Base-by-base conservation (phyloP, 2,888 invertebrate genomes). In the Tipula vernalis region DNA sequence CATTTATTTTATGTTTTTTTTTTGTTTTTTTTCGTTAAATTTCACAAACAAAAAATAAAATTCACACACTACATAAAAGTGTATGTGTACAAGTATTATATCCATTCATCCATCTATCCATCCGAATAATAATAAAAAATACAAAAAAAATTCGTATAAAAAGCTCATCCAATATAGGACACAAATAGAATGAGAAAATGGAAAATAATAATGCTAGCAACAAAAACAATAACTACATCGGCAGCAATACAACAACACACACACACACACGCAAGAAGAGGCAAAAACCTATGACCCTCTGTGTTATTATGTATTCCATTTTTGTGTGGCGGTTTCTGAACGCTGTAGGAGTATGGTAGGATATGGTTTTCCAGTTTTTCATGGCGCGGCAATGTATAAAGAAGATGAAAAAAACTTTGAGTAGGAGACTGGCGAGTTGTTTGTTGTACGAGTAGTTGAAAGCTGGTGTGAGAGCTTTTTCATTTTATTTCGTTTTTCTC, bases 31-130 rank as follows among this genome's bases (percentile, higher is more conserved):
- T 71, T 71, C 71, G 71, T 71, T 71, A 71, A 71, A 71, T 71
- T 57, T 71, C 71, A 71, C 71, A 71, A 71, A 71, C 6, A 71
- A 71, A 71, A 71, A 71, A 85, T 12, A 15, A 83, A 83, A 85
- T 41, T 85, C 84, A 85, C 84, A 36, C 39, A 85, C 84, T 41
- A 85, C 84, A 85, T 36, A 15, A 85, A 85, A 15, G 84, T 85
- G 39, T 8, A 71, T 71, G 13, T 71, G 28, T 71, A 28, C 12
- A 28, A 28, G 28, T 28, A 28, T 28, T 18, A 28, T 71, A 71
- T 71, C 71, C 71, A 42, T 42, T 41, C 41, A 85, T 85, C 85
- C 85, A 85, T 85, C 85, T 42, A 85, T 85, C 85, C 42, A 85
- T 18, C 41, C 42, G 85, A 85, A 85, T 85, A 85, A 85, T 15